These are phyloP conservation scores for Chloropsis hardwickii DNA, from an alignment of 2,113 vertebrate species.

Conservation along the genomic window DNA sequence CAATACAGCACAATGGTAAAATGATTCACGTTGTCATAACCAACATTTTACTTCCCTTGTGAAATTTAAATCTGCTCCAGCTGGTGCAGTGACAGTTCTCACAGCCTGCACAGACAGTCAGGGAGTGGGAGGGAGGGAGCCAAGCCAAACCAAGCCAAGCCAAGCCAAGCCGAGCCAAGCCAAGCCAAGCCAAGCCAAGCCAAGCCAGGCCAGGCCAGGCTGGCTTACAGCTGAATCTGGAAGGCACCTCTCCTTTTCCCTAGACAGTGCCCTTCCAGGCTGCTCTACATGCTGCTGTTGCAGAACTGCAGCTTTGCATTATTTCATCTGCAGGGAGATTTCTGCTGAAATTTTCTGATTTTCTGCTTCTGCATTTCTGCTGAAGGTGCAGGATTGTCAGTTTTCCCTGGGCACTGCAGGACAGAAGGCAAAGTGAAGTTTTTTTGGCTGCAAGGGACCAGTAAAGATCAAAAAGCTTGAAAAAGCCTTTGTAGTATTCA, in stretches of 20 bases:
- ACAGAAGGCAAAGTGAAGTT: background rate
- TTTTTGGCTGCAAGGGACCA: background rate
- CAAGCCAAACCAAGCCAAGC: background rate
- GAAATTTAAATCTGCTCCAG: background rate
- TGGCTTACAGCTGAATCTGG: background rate
- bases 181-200: too few species aligned
- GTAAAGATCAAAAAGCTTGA: background rate
- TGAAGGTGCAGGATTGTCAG: background rate
- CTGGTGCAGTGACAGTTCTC: background rate
- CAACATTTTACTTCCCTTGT: background rate
- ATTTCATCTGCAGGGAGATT: background rate
- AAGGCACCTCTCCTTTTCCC: background rate
- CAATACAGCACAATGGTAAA: background rate
- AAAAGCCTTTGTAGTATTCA: background rate
- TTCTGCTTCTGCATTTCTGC: background rate
- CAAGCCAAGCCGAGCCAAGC: background rate
- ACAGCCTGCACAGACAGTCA: background rate
- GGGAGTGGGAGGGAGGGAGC: background rate
- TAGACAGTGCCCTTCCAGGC: background rate
- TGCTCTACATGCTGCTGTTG: background rate
- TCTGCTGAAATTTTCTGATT: background rate
- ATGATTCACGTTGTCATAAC: background rate
- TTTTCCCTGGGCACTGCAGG: background rate
- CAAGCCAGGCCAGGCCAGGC: too few species aligned
- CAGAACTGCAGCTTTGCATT: background rate